phyloP scores from a whole-genome alignment of 2,888 invertebrate genomes.

The Drosophila demipolita region DNA sequence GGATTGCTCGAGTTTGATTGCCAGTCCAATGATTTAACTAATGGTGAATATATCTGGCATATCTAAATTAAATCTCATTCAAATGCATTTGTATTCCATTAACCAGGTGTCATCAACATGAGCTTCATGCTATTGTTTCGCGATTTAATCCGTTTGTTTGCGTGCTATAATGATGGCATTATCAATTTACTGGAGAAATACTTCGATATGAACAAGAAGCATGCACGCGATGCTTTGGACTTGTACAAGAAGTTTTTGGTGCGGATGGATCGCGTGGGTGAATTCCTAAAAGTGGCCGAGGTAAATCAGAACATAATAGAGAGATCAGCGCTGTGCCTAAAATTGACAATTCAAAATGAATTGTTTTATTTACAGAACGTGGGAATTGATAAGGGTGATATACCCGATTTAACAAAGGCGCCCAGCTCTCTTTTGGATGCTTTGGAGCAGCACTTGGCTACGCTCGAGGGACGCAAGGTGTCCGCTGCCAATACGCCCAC shows the following conservation, averaged over 20 bases:
- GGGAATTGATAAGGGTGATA: slow-evolving; percentile 99
- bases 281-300: slow-evolving; percentile 96
- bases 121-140: slow-evolving; percentile 99
- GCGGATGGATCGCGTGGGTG: slow-evolving; percentile 98
- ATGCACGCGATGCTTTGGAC: slow-evolving; percentile 98
- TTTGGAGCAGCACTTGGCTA: slow-evolving; percentile 96
- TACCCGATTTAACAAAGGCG: slow-evolving; percentile 98
- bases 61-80: background rate
- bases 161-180: slow-evolving; percentile 99
- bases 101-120: slow-evolving; percentile 96
- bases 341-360: background rate
- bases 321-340: background rate
- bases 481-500: slow-evolving; percentile 94
- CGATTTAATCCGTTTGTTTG: slow-evolving; percentile 99
- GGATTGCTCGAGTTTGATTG: slow-evolving; percentile 98
- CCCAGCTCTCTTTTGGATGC: slow-evolving; percentile 99
- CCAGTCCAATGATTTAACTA: slow-evolving; percentile 97
- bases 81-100: background rate
- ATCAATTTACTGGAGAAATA: slow-evolving; percentile 99
- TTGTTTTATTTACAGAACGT: slow-evolving; percentile 88
- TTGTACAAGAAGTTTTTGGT: slow-evolving; percentile 99
- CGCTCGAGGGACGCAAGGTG: slow-evolving; percentile 96
- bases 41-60: slow-evolving; percentile 86
- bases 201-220: slow-evolving; percentile 99
- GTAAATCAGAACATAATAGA: slow-evolving; percentile 75